These are phyloP conservation scores for Dinoponera quadriceps DNA, from an alignment of 1,140 invertebrate genomes.

Conservation along the genomic window DNA sequence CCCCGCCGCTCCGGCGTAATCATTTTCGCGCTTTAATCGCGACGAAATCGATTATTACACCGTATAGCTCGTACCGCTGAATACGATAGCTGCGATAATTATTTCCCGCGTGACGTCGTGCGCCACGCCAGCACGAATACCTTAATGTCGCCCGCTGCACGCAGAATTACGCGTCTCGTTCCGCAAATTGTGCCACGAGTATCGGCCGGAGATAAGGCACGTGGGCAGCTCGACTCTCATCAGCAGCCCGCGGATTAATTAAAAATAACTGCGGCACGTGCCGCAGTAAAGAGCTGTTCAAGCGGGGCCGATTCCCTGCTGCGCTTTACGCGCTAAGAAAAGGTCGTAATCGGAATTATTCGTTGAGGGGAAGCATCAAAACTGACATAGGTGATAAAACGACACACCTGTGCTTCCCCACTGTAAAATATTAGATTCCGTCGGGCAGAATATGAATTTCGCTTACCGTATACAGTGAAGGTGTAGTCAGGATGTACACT, in stretches of 20 bases:
- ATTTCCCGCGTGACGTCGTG: slow-evolving; percentile 18
- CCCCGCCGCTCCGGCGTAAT: slow-evolving; percentile 18
- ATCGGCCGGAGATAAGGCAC: slow-evolving; percentile 30
- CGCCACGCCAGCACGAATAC: slow-evolving; percentile 26
- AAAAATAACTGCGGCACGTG: slow-evolving; percentile 5
- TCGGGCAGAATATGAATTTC: too few species aligned
- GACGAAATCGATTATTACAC: slow-evolving; percentile 27
- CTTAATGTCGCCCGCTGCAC: slow-evolving; percentile 21
- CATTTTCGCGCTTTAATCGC: slow-evolving; percentile 44
- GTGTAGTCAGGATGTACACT: too few species aligned
- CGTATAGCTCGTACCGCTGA: slow-evolving; percentile 1
- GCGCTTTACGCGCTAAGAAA: not conserved
- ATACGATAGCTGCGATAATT: slow-evolving; percentile 1
- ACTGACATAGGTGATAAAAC: too few species aligned
- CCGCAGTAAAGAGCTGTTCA: not conserved
- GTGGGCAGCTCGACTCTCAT: slow-evolving; percentile 2
- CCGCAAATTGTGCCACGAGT: slow-evolving; percentile 14
- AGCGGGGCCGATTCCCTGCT: not conserved
- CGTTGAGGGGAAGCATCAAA: too few species aligned
- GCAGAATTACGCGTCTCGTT: slow-evolving; percentile 10
- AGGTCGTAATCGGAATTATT: too few species aligned
- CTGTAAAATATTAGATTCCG: too few species aligned
- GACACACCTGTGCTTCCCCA: too few species aligned
- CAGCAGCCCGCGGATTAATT: slow-evolving; percentile 7
- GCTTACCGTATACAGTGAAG: too few species aligned